Evolutionary conservation across 1,140 invertebrate species (phyloP), one percentile per base, ranked within the genome.

Genomic region (Apis cerana): DNA sequence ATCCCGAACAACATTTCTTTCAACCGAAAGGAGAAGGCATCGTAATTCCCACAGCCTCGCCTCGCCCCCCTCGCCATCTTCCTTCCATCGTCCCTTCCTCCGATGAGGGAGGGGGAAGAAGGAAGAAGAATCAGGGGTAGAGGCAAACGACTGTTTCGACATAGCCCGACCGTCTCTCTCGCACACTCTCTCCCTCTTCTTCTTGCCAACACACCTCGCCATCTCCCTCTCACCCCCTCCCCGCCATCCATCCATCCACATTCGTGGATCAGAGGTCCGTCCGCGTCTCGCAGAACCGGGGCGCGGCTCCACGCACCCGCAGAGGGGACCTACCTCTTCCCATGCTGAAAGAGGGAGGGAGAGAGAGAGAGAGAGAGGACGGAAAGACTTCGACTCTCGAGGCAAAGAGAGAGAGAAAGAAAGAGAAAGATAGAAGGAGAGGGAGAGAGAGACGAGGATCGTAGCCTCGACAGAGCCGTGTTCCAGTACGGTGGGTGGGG

Each of bases 281-380:
- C 33, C 33, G 33, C 33, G 33, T 43, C 33, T 43, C 33, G 33
- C 90, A 91, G 89, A 89, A 89, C 86, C 84, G 85, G 88, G 88
- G 88, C 86, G 88, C 85, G 83, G 88, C 80, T 85, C 85, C 75
- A 74, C 59, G 84, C 69, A 64, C 77, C 19, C 74, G 48, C 52
- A 75, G 76, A 54, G 71, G 61, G 54, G 54, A n/a, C 54, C 83
- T 5, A 43, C 33, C 33, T 43, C 33, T 43, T 5, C 33, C 33
- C 33, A 43, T 43, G 33, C 33, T 5, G 33, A 43, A 85, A 62
- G 86, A 85, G 89, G 80, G 89, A 87, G 90, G 78, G 62, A 76
- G 50, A 27, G 4, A n/a, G 65, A n/a, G 9, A 17, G 27, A 75
- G 64, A 43, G 21, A 23, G n/a, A 54, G 2, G 52, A 54, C 52